Evolutionary conservation across 2,888 invertebrate species (phyloP), one percentile per base, ranked within the genome.

Genomic region (Melanophora roralis): DNA sequence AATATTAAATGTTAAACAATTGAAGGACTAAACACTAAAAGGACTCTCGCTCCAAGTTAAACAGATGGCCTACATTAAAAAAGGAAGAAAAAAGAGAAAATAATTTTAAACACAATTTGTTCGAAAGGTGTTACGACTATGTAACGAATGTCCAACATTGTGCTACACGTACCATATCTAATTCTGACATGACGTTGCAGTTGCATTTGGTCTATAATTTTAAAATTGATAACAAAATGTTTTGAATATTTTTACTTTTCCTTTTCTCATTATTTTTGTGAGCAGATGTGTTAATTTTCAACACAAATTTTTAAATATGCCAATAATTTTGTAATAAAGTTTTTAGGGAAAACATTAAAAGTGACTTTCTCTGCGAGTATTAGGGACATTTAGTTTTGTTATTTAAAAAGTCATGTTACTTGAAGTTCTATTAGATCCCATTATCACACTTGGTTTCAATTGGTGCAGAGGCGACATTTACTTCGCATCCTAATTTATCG

Each of bases 221-320:
- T 36, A n/a, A 40, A 75, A 75, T 69, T 68, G 68, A 75, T 75
- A 75, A 75, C 67, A 67, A 62, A 53, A 60, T 75, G 51, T 60
- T 68, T 19, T 11, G 34, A 59, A 60, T 51, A 47, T 45, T 34
- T 55, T 1, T 12, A 6, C 27, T 5, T 27, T 27, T 27, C 3
- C 4, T 27, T 27, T 27, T 27, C 27, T 6, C n/a, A n/a, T n/a
- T n/a, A n/a, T n/a, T 32, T 49, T 49, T 4, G 4, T 9, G 21
- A 51, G 60, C 75, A 75, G 75, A 75, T 75, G 75, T 68, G 60
- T 47, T 55, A 47, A 0, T 19, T 21, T 1, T 4, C n/a, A 0
- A n/a, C 4, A 16, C 27, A 38, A 19, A 7, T 38, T 45, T 34
- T 3, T 0, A 68, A 49, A 49, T 57, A 43, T 47, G 69, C 59